These are phyloP conservation scores for Drosophila seclusa DNA, from an alignment of 2,888 invertebrate species.

Conservation along the genomic window DNA sequence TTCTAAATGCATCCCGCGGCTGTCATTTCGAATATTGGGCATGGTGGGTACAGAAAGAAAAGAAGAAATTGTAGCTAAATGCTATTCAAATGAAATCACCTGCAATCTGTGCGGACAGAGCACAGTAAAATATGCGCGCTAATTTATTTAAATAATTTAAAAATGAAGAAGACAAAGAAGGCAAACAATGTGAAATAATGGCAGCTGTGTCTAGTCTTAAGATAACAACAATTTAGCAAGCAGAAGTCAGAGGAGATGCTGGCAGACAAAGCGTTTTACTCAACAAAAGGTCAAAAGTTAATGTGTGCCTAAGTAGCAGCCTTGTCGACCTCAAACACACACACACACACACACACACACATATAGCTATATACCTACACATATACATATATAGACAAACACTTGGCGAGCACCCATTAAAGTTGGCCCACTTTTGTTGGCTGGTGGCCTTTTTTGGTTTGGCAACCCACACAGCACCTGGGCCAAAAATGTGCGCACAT, in stretches of 20 bases:
- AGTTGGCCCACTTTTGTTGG: conserved; percentile 53
- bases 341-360: conserved; percentile 13
- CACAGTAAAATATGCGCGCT: conserved; percentile 48
- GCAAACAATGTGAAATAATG: conserved; percentile 47
- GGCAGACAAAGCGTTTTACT: conserved; percentile 60
- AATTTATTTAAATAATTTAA: conserved; percentile 80
- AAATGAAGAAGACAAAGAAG: conserved; percentile 35
- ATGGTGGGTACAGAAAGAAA: conserved; percentile 6
- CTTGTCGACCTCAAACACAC: conserved; percentile 33
- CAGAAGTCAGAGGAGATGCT: conserved; percentile 28
- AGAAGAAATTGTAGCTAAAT: conserved; percentile 53
- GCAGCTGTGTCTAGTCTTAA: conserved; percentile 74
- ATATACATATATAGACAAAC: conserved; percentile 9
- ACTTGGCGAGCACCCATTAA: conserved; percentile 51
- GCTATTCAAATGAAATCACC: conserved; percentile 74
- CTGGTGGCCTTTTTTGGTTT: conserved; percentile 40
- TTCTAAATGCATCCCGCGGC: conserved; percentile 51
- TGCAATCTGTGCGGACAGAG: conserved; percentile 60
- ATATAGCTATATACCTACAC: not conserved
- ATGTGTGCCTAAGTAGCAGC: conserved; percentile 75
- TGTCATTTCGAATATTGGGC: conserved; percentile 25
- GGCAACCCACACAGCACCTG: conserved; percentile 21
- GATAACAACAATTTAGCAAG: conserved; percentile 62
- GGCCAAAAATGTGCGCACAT: conserved; percentile 44
- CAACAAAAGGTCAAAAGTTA: conserved; percentile 78